Evolutionary conservation across 2,888 invertebrate genomes (phyloP).

Genomic region (Balanococcus diminutus): DNA sequence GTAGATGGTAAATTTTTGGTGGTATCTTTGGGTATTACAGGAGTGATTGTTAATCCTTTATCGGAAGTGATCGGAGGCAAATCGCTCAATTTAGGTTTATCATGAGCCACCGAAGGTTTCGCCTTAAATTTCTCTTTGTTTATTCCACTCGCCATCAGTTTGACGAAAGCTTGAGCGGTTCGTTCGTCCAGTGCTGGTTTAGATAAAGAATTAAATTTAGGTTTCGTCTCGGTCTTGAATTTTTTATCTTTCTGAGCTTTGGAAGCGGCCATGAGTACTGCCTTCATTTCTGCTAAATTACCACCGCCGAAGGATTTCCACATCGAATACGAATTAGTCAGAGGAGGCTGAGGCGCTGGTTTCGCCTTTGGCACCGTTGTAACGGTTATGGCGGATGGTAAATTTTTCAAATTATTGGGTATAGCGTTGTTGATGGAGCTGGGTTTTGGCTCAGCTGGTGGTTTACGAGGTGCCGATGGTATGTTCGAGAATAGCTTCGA

Average conservation of each 20-base stretch:
- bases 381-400: slow-evolving; percentile 40
- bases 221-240: background rate
- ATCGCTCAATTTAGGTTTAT: background rate
- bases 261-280: background rate
- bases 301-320: background rate
- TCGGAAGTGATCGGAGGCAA: background rate
- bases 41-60: slow-evolving; percentile 36
- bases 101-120: background rate
- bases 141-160: background rate
- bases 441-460: background rate
- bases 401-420: slow-evolving; percentile 35
- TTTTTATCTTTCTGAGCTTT: background rate
- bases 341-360: background rate
- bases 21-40: background rate
- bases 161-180: background rate
- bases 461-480: background rate
- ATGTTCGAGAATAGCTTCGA: background rate
- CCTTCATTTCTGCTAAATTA: background rate
- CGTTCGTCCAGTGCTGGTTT: background rate
- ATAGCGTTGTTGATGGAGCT: background rate
- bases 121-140: background rate
- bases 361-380: slow-evolving; percentile 36
- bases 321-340: background rate
- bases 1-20: background rate
- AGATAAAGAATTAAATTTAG: background rate